These are phyloP conservation scores for Lasiurus cinereus DNA, from an alignment of 2,113 vertebrate species.

Conservation along the genomic window DNA sequence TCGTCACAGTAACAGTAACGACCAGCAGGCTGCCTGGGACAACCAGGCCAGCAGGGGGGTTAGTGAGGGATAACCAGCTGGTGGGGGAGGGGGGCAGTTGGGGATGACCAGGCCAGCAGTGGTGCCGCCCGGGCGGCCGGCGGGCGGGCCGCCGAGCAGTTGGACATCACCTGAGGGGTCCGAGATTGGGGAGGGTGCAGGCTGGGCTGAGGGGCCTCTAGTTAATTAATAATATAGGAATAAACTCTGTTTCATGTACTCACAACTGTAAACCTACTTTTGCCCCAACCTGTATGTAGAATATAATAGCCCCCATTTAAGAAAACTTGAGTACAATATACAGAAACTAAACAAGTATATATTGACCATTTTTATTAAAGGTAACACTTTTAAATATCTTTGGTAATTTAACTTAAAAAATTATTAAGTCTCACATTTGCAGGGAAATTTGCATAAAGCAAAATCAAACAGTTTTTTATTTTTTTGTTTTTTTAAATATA, in stretches of 20 bases:
- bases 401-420: conserved; percentile 64
- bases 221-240: background rate
- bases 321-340: background rate
- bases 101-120: too few species aligned
- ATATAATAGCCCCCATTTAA: background rate
- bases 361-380: conserved; percentile 33
- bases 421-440: background rate
- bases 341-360: background rate
- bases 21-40: too few species aligned
- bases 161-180: too few species aligned
- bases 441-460: conserved; percentile 20
- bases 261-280: background rate
- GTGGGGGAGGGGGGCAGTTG: too few species aligned
- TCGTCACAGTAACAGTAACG: too few species aligned
- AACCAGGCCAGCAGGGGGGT: too few species aligned
- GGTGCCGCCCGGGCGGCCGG: too few species aligned
- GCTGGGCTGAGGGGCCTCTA: too few species aligned
- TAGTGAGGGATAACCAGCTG: too few species aligned
- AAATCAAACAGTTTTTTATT: background rate
- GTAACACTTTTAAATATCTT: conserved; percentile 25
- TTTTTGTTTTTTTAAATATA: too few species aligned
- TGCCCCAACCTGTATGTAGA: background rate
- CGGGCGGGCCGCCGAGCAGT: too few species aligned
- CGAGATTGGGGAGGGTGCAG: too few species aligned
- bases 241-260: background rate